These are phyloP conservation scores for Saguinus midas DNA, from an alignment of 2,113 vertebrate species.

Conservation along the genomic window DNA sequence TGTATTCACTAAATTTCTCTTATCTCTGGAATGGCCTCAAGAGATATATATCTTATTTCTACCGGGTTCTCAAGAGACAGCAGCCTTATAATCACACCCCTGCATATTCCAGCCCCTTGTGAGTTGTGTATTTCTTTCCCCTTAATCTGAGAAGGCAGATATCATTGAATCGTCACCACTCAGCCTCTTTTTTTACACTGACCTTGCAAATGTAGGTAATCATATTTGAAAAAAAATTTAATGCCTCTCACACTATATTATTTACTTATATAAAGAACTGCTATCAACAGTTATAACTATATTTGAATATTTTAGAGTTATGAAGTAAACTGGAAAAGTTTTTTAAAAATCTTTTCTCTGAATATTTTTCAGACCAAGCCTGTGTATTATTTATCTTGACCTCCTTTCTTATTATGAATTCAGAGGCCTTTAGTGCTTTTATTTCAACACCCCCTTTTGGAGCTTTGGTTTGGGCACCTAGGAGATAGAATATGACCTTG, in stretches of 20 bases:
- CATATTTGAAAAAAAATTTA: not conserved
- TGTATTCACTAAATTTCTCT: conserved; percentile 60
- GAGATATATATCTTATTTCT: conserved; percentile 73
- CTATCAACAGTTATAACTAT: conserved; percentile 23
- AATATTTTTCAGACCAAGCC: conserved; percentile 42
- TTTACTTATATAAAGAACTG: not conserved
- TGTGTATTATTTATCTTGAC: conserved; percentile 16
- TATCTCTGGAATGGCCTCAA: conserved; percentile 49
- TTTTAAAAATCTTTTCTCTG: not conserved
- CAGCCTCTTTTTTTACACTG: conserved; percentile 21
- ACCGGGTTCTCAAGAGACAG: conserved; percentile 46
- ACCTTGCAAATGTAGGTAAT: conserved; percentile 57
- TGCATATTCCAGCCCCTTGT: conserved; percentile 46
- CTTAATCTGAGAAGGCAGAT: conserved; percentile 55
- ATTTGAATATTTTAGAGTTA: conserved; percentile 50
- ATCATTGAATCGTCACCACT: conserved; percentile 40
- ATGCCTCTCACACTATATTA: conserved; percentile 25
- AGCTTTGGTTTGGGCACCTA: not conserved
- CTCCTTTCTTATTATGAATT: conserved; percentile 19
- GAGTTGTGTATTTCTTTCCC: conserved; percentile 48
- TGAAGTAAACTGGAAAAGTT: conserved; percentile 28
- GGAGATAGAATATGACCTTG: conserved; percentile 39
- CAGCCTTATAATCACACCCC: conserved; percentile 60
- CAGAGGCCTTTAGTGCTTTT: not conserved
- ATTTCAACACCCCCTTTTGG: not conserved